A percentile compares a stretch with the other conserved stretches of the same genome.
Conservation (phyloP, 2,797 vertebrate species). For the Chanos chanos region DNA sequence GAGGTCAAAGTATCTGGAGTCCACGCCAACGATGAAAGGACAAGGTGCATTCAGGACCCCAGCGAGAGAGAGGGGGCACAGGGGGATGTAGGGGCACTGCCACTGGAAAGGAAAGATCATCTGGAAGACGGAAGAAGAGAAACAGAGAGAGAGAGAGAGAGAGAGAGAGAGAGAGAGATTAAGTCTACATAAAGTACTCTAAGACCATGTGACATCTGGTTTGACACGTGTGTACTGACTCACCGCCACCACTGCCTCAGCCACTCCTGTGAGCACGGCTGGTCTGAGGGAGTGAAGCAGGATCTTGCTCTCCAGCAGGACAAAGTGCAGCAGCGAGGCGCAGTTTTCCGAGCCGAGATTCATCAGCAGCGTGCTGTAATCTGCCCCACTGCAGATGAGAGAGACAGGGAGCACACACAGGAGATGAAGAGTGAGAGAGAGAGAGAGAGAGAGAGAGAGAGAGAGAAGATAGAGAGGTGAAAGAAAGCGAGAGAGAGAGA, state of each 20-base stretch:
- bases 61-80: conserved; percentile 92
- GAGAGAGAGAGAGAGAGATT: neutral
- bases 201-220: no score
- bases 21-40: conserved; percentile 96
- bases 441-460: neutral
- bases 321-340: conserved; percentile 87
- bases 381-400: conserved; percentile 81
- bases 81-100: conserved; percentile 97
- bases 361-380: conserved; percentile 90
- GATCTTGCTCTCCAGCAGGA: conserved; percentile 92
- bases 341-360: conserved; percentile 96
- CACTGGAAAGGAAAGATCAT: conserved; percentile 99
- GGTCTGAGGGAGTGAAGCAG: conserved; percentile 94
- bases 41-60: conserved; percentile 91
- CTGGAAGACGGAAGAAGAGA: conserved; percentile 73
- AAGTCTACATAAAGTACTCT: neutral
- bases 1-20: conserved; percentile 98
- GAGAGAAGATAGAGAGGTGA: neutral
- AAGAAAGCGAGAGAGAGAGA: neutral
- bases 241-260: conserved; percentile 95
- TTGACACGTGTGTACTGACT: conserved; percentile 68
- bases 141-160: neutral
- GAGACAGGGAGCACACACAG: neutral
- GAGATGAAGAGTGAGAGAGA: neutral
- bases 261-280: conserved; percentile 92